Conservation (phyloP, 2,888 invertebrate species). For the Diploptera punctata region DNA sequence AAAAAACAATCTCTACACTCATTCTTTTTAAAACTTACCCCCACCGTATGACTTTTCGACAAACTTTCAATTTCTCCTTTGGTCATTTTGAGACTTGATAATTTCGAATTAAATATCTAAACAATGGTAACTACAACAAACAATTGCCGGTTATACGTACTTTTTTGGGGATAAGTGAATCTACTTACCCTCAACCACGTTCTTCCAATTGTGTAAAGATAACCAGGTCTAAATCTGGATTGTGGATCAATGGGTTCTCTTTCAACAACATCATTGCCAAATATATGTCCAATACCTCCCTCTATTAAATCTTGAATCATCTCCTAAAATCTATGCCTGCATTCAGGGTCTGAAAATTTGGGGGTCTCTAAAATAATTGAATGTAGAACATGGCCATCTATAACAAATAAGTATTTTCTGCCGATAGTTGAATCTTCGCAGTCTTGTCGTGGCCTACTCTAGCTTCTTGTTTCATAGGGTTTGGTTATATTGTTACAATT, state of each 20-base stretch:
- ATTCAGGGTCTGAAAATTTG: neutral
- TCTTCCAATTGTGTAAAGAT: constrained; percentile 7
- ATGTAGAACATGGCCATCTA: too few relatives aligned
- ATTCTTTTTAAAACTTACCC: too few relatives aligned
- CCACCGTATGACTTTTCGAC: too few relatives aligned
- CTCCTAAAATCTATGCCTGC: constrained; percentile 4
- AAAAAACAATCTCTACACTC: too few relatives aligned
- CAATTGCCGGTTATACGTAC: neutral
- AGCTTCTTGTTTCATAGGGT: too few relatives aligned
- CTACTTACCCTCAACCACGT: constrained; percentile 33
- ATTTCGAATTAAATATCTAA: neutral
- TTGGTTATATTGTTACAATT: too few relatives aligned
- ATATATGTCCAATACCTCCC: constrained; percentile 22
- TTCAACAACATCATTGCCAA: constrained; percentile 25
- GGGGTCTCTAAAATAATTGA: neutral
- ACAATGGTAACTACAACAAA: constrained; percentile 5
- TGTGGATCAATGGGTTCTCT: neutral
- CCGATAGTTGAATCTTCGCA: too few relatives aligned
- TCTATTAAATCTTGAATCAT: constrained; percentile 22
- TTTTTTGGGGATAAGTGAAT: too few relatives aligned
- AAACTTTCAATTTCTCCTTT: neutral
- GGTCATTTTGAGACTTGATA: neutral
- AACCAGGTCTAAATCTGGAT: constrained; percentile 17
- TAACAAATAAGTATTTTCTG: too few relatives aligned
- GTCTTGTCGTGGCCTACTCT: too few relatives aligned